Conservation (phyloP, 2,113 vertebrate genomes). For the Porphyrio hochstetteri region DNA sequence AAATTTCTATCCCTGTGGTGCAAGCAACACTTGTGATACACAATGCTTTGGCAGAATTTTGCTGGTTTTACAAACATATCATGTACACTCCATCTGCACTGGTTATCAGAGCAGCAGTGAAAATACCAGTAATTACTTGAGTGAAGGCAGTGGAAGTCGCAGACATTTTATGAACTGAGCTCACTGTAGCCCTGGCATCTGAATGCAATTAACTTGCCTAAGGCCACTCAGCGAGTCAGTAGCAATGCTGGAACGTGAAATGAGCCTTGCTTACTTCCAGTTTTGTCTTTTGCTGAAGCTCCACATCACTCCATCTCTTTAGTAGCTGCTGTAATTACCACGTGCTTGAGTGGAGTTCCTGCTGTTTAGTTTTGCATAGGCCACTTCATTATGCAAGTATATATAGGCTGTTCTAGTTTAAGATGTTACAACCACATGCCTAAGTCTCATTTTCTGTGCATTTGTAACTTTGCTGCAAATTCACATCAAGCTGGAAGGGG, state of each 20-base stretch:
- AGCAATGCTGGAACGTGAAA: background rate
- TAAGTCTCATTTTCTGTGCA: conserved; percentile 10
- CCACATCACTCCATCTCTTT: background rate
- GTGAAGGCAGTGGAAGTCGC: background rate
- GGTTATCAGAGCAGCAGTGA: background rate
- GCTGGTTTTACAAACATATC: background rate
- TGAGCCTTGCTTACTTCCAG: background rate
- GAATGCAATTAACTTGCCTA: background rate
- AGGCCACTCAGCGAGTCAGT: background rate
- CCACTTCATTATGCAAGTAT: conserved; percentile 19
- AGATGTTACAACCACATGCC: background rate
- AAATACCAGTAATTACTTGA: background rate
- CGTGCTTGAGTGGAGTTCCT: background rate
- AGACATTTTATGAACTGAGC: background rate
- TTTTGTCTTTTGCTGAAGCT: background rate
- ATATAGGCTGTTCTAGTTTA: background rate
- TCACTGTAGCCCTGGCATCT: background rate
- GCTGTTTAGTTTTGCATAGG: background rate
- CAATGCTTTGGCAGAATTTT: background rate
- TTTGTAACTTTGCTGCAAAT: conserved; percentile 18
- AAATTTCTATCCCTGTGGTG: background rate
- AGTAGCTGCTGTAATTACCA: conserved; percentile 5
- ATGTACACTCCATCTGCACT: background rate
- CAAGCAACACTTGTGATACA: background rate
- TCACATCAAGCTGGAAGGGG: background rate